These are phyloP conservation scores for Cladopsammia gracilis DNA, from an alignment of 64 coral and sea anemone genomes.

Conservation along the genomic window DNA sequence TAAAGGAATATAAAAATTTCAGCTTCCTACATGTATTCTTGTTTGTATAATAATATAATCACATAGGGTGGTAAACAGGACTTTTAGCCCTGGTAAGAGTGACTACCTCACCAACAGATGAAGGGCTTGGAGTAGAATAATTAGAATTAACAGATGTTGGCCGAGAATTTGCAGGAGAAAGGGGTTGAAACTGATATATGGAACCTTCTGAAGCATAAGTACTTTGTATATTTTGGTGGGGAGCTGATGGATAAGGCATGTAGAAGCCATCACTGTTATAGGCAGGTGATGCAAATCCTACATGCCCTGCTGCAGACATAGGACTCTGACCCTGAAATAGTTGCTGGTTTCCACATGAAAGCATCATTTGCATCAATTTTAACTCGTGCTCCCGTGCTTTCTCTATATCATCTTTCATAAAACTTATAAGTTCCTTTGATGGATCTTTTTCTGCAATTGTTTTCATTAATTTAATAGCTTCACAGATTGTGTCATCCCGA, in stretches of 20 bases:
- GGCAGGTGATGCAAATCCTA: background rate
- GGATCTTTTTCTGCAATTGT: constrained; percentile 71
- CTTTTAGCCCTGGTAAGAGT: background rate
- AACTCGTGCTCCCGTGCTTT: constrained; percentile 34
- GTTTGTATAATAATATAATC: too few relatives aligned
- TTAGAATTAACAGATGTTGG: background rate
- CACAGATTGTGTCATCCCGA: constrained; percentile 45
- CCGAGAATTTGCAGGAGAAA: background rate
- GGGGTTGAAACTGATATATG: constrained; percentile 3
- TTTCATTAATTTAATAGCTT: constrained; percentile 69
- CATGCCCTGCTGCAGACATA: constrained; percentile 4
- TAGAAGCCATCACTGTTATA: background rate
- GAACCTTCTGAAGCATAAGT: background rate
- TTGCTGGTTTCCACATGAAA: constrained; percentile 18
- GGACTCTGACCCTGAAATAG: background rate
- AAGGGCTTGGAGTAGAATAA: background rate
- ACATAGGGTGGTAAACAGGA: too few relatives aligned
- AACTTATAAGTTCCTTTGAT: constrained; percentile 62
- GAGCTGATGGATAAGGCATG: background rate
- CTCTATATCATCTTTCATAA: constrained; percentile 83
- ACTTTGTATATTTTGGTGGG: background rate
- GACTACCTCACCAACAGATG: background rate
- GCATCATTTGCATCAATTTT: constrained; percentile 36
- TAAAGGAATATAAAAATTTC: too few relatives aligned
- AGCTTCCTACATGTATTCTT: too few relatives aligned